Conservation (phyloP, 2,888 invertebrate species). For the Andrena hattorfiana region DNA sequence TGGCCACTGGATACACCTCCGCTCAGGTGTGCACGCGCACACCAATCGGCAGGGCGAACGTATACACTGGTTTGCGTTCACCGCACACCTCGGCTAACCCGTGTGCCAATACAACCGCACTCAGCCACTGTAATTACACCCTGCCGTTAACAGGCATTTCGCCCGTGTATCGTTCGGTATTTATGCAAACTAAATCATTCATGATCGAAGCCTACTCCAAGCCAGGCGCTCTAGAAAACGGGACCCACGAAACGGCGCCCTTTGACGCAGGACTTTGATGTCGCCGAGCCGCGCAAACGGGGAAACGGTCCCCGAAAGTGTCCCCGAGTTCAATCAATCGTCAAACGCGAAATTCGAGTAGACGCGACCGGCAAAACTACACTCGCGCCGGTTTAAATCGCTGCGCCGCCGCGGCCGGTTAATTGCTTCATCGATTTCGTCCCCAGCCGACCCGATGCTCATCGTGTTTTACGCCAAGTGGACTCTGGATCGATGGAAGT, state of each 20-base stretch:
- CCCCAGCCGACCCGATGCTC: background rate
- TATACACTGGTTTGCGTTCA: slow-evolving; percentile 47
- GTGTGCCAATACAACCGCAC: slow-evolving; percentile 72
- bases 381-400: background rate
- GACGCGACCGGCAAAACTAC: background rate
- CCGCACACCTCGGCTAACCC: slow-evolving; percentile 66
- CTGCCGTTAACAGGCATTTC: slow-evolving; percentile 71
- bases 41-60: background rate
- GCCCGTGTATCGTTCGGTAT: slow-evolving; percentile 66
- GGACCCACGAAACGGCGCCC: slow-evolving; percentile 23
- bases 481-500: background rate
- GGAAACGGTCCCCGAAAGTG: slow-evolving; percentile 3
- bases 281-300: slow-evolving; percentile 17
- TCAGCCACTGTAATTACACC: slow-evolving; percentile 73
- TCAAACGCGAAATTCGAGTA: background rate
- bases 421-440: slow-evolving; percentile 5
- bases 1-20: slow-evolving; percentile 46
- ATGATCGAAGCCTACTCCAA: slow-evolving; percentile 39
- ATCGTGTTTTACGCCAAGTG: background rate
- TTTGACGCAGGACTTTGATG: slow-evolving; percentile 26
- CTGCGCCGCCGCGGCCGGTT: background rate
- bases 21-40: slow-evolving; percentile 27
- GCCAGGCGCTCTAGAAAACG: background rate
- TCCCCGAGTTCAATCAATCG: slow-evolving; percentile 24
- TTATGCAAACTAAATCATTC: slow-evolving; percentile 78